Evolutionary conservation across 1,140 invertebrate species (phyloP), one percentile per base, ranked within the genome.

Genomic region (Leptinotarsa texana): DNA sequence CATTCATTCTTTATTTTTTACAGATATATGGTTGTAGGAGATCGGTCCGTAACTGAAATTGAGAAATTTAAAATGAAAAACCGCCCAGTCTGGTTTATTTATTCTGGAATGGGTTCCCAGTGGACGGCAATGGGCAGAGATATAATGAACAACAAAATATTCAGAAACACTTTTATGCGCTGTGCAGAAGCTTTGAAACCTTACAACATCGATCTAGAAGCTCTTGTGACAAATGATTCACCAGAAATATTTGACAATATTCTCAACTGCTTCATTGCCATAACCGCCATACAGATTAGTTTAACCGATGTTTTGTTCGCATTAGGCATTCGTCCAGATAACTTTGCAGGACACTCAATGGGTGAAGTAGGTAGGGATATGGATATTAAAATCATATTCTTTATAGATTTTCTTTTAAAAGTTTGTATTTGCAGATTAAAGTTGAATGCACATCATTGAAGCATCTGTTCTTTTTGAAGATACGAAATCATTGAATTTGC

Each of bases 61-160:
- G 15, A 48, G 5, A 68, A 86, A 8, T 75, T 69, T 27, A 75
- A 83, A n/a, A 84, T 83, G 49, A 89, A 91, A 61, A 89, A 89
- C 76, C 89, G 94, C 33, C 95, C 95, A 4, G 85, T 98, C n/a
- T 98, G 96, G 94, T 98, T 91, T 84, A 88, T 98, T 48, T 98
- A 96, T 86, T 93, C 96, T 67, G 97, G 97, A 47, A 98, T 98
- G 95, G 97, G 97, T 4, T 92, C 92, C 65, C 97, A 99, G 86
- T 99, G 96, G 96, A 87, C 91, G 49, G 94, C 94, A 75, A 98
- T 98, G 96, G 96, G 90, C 15, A 90, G 90, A 81, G 88, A 92
- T 21, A 87, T 98, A 57, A 91, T 98, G 88, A 81, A 87, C 24
- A 88, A 98, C 63, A 91, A 94, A 66, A 84, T 88, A 0, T 98